Conservation (phyloP, 1,140 invertebrate species). For the Heliconius nattereri region DNA sequence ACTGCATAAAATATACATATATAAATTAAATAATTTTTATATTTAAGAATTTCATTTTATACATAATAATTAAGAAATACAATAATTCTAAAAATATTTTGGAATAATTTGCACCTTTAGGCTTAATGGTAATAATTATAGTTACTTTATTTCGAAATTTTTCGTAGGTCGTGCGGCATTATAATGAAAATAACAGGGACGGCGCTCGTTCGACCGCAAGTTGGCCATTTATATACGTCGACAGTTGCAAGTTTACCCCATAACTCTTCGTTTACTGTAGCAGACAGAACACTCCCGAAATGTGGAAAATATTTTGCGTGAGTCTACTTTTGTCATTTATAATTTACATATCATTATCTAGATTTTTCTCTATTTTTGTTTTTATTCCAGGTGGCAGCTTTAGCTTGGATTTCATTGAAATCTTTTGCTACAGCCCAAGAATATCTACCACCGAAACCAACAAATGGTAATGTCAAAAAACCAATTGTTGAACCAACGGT, state of each 20-base stretch:
- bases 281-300: conserved; percentile 37
- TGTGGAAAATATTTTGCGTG: conserved; percentile 62
- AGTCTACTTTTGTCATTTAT: conserved; percentile 32
- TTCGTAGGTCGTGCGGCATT: conserved; percentile 56
- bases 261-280: conserved; percentile 35
- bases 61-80: neutral
- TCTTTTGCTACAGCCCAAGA: conserved; percentile 66
- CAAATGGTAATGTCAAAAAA: conserved; percentile 51
- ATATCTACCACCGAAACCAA: conserved; percentile 81
- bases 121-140: neutral
- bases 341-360: neutral
- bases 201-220: conserved; percentile 54
- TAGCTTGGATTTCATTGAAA: conserved; percentile 51
- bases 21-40: too few species aligned
- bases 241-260: conserved; percentile 34
- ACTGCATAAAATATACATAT: too few species aligned
- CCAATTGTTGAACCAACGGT: conserved; percentile 55
- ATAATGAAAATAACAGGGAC: conserved; percentile 62
- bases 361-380: neutral
- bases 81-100: neutral
- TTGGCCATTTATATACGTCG: conserved; percentile 58
- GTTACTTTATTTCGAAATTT: conserved; percentile 59
- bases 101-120: neutral
- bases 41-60: neutral
- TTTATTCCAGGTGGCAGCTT: conserved; percentile 49